These are phyloP conservation scores for Varanus komodoensis DNA, from an alignment of 2,113 vertebrate genomes.

Conservation along the genomic window DNA sequence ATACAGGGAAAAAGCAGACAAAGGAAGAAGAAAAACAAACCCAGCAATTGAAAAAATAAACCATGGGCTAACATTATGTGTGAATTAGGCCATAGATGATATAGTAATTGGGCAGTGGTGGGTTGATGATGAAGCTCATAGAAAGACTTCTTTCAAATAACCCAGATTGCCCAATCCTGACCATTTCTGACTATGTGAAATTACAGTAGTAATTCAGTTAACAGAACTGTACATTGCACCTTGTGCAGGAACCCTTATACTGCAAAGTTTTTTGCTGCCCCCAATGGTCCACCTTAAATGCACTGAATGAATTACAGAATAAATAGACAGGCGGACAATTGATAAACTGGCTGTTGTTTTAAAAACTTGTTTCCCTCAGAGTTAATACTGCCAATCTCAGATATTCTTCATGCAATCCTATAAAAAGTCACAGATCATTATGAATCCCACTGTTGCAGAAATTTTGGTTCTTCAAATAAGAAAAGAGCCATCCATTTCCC, in stretches of 20 bases:
- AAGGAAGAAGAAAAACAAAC: no score
- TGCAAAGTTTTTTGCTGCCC: neutral
- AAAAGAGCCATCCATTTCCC: neutral
- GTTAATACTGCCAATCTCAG: conserved; percentile 27
- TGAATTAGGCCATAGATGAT: neutral
- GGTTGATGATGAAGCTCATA: neutral
- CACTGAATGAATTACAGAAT: neutral
- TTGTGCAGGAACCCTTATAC: neutral
- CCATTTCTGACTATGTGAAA: neutral
- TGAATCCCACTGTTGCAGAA: neutral
- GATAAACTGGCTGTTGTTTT: neutral
- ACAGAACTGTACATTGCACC: neutral
- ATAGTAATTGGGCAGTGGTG: neutral
- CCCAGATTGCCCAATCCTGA: neutral
- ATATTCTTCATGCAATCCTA: conserved; percentile 4
- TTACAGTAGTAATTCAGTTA: neutral
- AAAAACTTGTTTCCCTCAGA: neutral
- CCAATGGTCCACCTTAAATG: neutral
- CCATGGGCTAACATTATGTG: no score
- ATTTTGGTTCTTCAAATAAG: neutral
- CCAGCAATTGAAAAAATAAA: no score
- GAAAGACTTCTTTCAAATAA: neutral
- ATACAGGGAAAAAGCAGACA: no score
- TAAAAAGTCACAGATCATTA: conserved; percentile 46
- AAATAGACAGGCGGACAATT: neutral